Conservation (phyloP, 2,888 invertebrate species). For the Epistrophe grossulariae region DNA sequence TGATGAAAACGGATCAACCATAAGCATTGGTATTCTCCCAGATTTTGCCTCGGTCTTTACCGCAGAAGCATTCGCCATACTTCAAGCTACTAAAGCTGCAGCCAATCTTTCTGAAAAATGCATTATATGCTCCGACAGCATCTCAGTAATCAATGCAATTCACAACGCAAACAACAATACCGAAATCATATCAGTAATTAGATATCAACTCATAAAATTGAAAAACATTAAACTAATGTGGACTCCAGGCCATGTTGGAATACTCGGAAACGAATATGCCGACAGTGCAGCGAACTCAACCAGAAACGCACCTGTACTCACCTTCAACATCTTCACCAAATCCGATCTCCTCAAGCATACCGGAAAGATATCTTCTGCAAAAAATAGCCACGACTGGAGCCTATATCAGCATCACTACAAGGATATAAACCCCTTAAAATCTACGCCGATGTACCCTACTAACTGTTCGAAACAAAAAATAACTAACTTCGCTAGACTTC, state of each 20-base stretch:
- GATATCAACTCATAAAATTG: not conserved
- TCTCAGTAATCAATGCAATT: too few relatives aligned
- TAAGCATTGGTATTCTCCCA: conserved; percentile 11
- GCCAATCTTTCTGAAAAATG: not conserved
- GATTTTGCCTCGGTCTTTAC: conserved; percentile 6
- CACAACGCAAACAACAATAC: too few relatives aligned
- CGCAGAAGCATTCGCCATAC: conserved; percentile 12
- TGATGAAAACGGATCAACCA: not conserved
- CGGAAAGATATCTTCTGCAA: not conserved
- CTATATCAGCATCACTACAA: too few relatives aligned
- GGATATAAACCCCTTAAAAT: too few relatives aligned
- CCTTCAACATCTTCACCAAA: not conserved
- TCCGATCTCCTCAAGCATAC: too few relatives aligned
- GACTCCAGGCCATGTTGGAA: not conserved
- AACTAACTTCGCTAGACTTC: not conserved
- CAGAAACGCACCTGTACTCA: not conserved
- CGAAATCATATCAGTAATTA: too few relatives aligned
- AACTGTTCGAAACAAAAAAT: too few relatives aligned
- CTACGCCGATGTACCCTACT: too few relatives aligned
- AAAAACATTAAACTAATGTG: not conserved
- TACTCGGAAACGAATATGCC: too few relatives aligned
- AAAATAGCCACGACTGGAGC: not conserved
- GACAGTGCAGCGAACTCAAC: too few relatives aligned
- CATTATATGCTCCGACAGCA: not conserved
- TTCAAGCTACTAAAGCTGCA: conserved; percentile 15